These are phyloP conservation scores for Mastomys coucha DNA, from an alignment of 2,113 vertebrate species.

Conservation along the genomic window DNA sequence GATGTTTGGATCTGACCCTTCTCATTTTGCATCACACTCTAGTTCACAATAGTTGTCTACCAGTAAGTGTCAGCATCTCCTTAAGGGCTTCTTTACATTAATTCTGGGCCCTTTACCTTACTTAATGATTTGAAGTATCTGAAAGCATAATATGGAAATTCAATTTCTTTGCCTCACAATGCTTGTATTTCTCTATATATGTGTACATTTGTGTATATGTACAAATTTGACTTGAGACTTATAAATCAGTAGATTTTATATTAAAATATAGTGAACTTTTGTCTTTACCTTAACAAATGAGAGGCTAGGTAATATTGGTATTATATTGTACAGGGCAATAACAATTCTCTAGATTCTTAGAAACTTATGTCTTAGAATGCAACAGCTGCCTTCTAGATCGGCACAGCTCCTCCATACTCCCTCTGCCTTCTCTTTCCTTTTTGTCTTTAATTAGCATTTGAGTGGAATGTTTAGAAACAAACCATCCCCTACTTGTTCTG, in stretches of 20 bases:
- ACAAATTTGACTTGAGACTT: not conserved
- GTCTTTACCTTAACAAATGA: slow-evolving; percentile 24
- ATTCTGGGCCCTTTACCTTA: not conserved
- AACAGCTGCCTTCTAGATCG: not conserved
- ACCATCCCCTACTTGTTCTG: not conserved
- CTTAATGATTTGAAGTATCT: not conserved
- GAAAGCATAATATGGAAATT: not conserved
- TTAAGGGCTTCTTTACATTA: not conserved
- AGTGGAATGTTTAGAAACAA: not conserved
- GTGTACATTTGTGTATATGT: not conserved
- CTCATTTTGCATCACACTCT: not conserved
- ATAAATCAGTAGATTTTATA: not conserved
- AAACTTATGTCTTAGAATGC: not conserved
- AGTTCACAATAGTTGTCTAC: not conserved
- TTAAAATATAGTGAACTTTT: slow-evolving; percentile 16
- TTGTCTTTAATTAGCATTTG: not conserved
- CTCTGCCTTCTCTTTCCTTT: not conserved
- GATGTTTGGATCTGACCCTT: not conserved
- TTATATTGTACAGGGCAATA: not conserved
- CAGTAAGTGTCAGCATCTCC: not conserved
- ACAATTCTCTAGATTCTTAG: not conserved
- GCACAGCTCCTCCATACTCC: accelerated
- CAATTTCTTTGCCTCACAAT: not conserved
- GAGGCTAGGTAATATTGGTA: not conserved
- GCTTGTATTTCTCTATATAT: not conserved